Evolutionary conservation across 2,113 vertebrate species (phyloP), one percentile per base, ranked within the genome.

Genomic region (human): DNA sequence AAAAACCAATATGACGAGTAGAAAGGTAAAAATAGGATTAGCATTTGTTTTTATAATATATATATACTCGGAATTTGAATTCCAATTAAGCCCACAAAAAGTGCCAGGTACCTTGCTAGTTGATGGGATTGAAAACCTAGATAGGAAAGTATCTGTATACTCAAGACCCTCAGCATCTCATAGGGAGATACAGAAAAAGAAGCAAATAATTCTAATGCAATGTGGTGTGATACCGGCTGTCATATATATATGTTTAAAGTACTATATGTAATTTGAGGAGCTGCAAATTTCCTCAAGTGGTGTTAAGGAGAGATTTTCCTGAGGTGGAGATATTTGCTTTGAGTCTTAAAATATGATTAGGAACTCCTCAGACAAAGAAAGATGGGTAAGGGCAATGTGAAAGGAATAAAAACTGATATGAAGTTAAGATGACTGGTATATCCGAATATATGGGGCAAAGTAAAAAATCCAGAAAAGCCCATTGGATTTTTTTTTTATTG

Each of bases 401-500:
- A 96, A 97, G 97, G 95, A 97, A 50, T 82, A 92, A 98, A 96
- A 94, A 95, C 76, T 85, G 87, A 95, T 95, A 73, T 48, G 38
- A 94, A 97, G 96, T 97, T 98, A 98, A 98, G 96, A 97, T 84
- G 45, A 97, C 89, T 98, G 32, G 61, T 93, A 93, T 81, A 97
- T 96, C 89, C 94, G 95, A 98, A 96, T 97, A 98, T 98, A 85
- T 97, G 86, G 94, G 81, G 59, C 96, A 98, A 98, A 98, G 93
- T 93, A 97, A 98, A 98, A 98, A 97, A 97, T 96, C 97, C 81
- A 96, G 97, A 96, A 93, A 97, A 97, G 80, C 96, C 97, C 91
- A 98, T 78, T 96, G 97, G 81, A 97, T 68, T 68, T 94, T 96
- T 96, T 97, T 98, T 97, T 97, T 98, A 98, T 98, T 98, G 97